A percentile compares a stretch with the other conserved stretches of the same genome.
Evolutionary conservation across 1,140 invertebrate genomes (phyloP).

Genomic region (Aphelenchoides besseyi): DNA sequence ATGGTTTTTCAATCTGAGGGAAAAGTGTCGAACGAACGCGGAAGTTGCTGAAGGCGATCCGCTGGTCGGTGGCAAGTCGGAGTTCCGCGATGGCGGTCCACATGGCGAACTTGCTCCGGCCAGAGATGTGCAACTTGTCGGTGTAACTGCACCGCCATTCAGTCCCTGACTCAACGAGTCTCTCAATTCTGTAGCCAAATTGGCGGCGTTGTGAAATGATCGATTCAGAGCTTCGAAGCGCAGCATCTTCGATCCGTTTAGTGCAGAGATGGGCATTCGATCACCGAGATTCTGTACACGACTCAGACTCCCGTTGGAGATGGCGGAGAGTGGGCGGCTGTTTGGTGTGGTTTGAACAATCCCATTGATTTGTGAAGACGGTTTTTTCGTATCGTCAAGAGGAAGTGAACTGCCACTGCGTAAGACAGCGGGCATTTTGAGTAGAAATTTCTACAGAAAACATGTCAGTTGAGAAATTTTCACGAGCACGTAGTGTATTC

Average conservation of each 20-base stretch:
- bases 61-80: neutral
- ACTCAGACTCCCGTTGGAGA: neutral
- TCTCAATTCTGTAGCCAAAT: constrained; percentile 27
- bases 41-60: constrained; percentile 3
- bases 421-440: constrained; percentile 14
- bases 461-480: no score
- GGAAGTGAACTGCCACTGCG: constrained; percentile 7
- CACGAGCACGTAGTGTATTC: no score
- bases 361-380: neutral
- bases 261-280: constrained; percentile 1
- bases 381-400: constrained; percentile 1
- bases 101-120: neutral
- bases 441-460: neutral
- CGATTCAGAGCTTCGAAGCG: constrained; percentile 32
- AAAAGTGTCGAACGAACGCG: constrained; percentile 33
- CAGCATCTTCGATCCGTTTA: constrained; percentile 24
- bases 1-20: constrained; percentile 43
- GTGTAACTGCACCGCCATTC: constrained; percentile 15
- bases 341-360: neutral
- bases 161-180: neutral
- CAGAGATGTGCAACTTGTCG: neutral
- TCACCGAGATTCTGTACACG: neutral
- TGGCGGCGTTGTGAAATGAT: constrained; percentile 39
- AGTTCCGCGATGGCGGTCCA: neutral
- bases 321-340: neutral